phyloP scores from a whole-genome alignment of 1,140 invertebrate genomes.

The Lineus longissimus region DNA sequence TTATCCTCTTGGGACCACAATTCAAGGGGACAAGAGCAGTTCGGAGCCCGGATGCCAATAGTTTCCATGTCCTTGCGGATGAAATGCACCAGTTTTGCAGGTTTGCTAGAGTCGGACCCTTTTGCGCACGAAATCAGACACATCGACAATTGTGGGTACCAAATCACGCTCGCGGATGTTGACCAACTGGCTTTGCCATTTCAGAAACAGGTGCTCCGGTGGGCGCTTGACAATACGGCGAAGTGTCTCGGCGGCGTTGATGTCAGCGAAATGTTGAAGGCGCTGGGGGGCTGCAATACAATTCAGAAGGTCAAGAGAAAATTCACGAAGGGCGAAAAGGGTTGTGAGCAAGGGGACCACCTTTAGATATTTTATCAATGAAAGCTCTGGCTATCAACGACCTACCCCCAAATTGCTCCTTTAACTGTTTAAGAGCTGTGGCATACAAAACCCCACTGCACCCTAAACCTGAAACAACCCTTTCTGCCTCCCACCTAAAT shows the following conservation, averaged over 20 bases:
- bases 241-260: background rate
- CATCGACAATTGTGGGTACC: background rate
- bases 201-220: background rate
- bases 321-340: background rate
- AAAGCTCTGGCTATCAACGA: background rate
- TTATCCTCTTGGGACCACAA: too few relatives aligned
- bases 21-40: too few relatives aligned
- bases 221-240: background rate
- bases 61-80: too few relatives aligned
- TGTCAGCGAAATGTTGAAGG: background rate
- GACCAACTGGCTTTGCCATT: background rate
- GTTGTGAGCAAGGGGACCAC: background rate
- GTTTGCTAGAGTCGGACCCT: too few relatives aligned
- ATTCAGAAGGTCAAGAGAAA: constrained; percentile 1
- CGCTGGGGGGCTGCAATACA: background rate
- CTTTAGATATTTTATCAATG: background rate
- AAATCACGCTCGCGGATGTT: too few relatives aligned
- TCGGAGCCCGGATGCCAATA: too few relatives aligned
- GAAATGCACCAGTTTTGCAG: too few relatives aligned
- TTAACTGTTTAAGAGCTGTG: background rate
- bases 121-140: background rate
- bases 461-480: background rate
- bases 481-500: background rate
- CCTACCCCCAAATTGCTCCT: background rate
- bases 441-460: background rate